Evolutionary conservation across 2,888 invertebrate genomes (phyloP).

Genomic region (Hypomecis atomaria): DNA sequence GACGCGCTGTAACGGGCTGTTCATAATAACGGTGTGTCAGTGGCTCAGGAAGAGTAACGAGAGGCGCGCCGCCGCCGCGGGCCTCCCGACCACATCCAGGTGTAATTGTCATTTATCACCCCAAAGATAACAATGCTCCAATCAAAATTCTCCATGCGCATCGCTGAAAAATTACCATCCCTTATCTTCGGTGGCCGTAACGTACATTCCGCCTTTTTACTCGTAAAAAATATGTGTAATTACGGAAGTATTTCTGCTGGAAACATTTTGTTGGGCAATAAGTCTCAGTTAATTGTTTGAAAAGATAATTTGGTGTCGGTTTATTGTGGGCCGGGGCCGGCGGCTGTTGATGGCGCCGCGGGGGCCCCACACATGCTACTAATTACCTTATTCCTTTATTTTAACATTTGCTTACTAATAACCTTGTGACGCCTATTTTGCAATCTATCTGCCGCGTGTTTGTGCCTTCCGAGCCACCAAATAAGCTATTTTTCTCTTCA

Average conservation of each 20-base stretch:
- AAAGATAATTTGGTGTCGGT: slow-evolving; percentile 78
- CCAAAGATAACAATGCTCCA: slow-evolving; percentile 52
- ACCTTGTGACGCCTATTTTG: slow-evolving; percentile 26
- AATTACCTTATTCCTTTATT: slow-evolving; percentile 55
- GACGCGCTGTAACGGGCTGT: slow-evolving; percentile 44
- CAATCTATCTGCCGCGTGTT: slow-evolving; percentile 13
- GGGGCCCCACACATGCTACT: slow-evolving; percentile 69
- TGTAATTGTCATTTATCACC: slow-evolving; percentile 52
- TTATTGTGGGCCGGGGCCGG: slow-evolving; percentile 64
- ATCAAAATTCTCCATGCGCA: slow-evolving; percentile 47
- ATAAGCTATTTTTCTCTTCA: slow-evolving; percentile 15
- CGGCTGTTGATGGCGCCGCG: slow-evolving; percentile 66
- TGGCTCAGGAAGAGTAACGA: slow-evolving; percentile 46
- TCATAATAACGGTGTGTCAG: slow-evolving; percentile 44
- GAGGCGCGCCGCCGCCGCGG: slow-evolving; percentile 34
- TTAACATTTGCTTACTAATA: slow-evolving; percentile 37
- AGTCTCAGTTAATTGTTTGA: slow-evolving; percentile 75
- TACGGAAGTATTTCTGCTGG: slow-evolving; percentile 54
- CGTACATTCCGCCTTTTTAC: slow-evolving; percentile 45
- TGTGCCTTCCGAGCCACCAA: slow-evolving; percentile 9
- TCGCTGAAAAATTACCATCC: slow-evolving; percentile 45
- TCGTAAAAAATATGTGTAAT: slow-evolving; percentile 56
- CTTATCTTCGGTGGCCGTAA: slow-evolving; percentile 42
- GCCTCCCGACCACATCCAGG: slow-evolving; percentile 41
- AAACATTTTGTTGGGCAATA: slow-evolving; percentile 64